Conservation (phyloP, 1,140 invertebrate genomes). For the Phortica variegata region DNA sequence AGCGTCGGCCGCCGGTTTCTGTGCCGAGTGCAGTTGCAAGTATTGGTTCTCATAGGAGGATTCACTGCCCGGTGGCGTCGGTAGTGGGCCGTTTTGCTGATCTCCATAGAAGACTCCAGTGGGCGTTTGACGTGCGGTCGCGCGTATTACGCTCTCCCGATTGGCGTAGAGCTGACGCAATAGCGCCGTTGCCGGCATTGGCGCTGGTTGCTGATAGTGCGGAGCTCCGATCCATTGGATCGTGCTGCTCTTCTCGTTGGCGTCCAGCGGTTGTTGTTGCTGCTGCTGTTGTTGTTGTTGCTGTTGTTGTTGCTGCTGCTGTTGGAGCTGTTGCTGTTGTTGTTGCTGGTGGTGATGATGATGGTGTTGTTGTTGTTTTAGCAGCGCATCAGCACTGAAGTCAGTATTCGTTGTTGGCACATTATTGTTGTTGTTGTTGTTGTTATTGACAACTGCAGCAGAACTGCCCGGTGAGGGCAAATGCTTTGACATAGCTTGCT, state of each 20-base stretch:
- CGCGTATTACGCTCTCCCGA: conserved; percentile 90
- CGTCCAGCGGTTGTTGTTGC: conserved; percentile 60
- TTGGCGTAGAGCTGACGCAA: conserved; percentile 88
- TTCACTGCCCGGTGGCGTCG: conserved; percentile 83
- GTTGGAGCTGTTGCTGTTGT: conserved; percentile 1
- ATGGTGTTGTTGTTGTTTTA: conserved; percentile 72
- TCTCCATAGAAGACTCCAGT: conserved; percentile 57
- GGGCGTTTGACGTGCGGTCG: conserved; percentile 59
- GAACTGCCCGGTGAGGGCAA: conserved; percentile 65
- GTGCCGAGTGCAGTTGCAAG: conserved; percentile 63
- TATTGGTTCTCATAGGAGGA: conserved; percentile 77
- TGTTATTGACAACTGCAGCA: conserved; percentile 2
- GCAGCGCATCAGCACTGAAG: conserved; percentile 80
- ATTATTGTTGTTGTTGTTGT: conserved; percentile 25
- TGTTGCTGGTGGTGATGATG: conserved; percentile 4
- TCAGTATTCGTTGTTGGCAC: conserved; percentile 64
- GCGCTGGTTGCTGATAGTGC: conserved; percentile 69
- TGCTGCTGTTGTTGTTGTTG: conserved; percentile 60
- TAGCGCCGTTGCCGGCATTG: conserved; percentile 78
- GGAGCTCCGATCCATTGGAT: conserved; percentile 92
- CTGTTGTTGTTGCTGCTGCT: conserved; percentile 63
- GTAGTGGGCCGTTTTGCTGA: conserved; percentile 70
- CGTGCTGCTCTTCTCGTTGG: conserved; percentile 64
- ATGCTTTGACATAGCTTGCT: conserved; percentile 96
- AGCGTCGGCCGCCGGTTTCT: conserved; percentile 58